These are phyloP conservation scores for Chaetura pelagica DNA, from an alignment of 2,113 vertebrate genomes.

Conservation along the genomic window DNA sequence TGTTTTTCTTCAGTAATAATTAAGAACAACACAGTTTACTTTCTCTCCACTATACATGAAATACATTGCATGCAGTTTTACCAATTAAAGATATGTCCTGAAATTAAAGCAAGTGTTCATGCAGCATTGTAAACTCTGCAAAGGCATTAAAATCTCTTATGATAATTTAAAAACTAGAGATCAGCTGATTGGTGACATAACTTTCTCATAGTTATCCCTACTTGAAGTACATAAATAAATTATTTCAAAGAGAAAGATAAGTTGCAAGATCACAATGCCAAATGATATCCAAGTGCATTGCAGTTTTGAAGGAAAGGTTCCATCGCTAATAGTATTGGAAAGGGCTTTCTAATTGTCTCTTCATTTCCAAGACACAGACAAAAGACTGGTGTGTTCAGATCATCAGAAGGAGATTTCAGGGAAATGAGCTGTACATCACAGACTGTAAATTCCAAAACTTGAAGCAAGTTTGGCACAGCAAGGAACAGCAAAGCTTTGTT, in stretches of 20 bases:
- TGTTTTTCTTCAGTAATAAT: constrained; percentile 14
- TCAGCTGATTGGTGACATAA: not conserved
- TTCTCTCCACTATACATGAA: constrained; percentile 51
- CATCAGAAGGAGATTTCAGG: not conserved
- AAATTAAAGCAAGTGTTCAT: constrained; percentile 53
- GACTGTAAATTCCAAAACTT: constrained; percentile 22
- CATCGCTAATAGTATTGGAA: constrained; percentile 48
- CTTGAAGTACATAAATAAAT: constrained; percentile 29
- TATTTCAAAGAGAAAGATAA: constrained; percentile 16
- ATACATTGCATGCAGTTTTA: constrained; percentile 57
- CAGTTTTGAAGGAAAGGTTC: constrained; percentile 8
- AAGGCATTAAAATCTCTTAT: constrained; percentile 7
- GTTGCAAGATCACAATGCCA: constrained; percentile 15
- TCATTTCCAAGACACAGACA: constrained; percentile 4
- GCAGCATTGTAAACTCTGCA: constrained; percentile 37
- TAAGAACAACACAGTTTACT: constrained; percentile 39
- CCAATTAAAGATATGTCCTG: constrained; percentile 29
- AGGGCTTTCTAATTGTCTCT: constrained; percentile 47
- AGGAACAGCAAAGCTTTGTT: constrained; percentile 33
- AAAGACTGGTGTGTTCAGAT: not conserved
- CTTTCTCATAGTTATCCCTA: constrained; percentile 4
- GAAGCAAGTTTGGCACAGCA: constrained; percentile 47
- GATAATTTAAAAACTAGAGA: constrained; percentile 3
- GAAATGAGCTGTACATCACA: constrained; percentile 11
- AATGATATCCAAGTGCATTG: not conserved